phyloP scores from a whole-genome alignment of 1,140 invertebrate genomes.

The Cecropterus lyciades region DNA sequence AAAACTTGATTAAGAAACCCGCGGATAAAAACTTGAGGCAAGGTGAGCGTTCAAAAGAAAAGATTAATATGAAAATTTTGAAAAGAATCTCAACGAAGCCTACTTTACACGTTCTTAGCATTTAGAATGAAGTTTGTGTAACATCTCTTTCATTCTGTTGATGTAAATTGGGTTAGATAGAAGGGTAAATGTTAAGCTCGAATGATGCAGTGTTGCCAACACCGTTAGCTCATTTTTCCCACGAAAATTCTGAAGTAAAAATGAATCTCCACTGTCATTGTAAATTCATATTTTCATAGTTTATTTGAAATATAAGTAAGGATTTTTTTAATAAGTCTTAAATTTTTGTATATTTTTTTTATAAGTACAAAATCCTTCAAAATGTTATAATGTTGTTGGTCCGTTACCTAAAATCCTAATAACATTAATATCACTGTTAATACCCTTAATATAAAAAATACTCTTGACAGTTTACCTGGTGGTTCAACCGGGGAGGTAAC shows the following conservation, averaged over 20 bases:
- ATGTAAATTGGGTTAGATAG: not conserved
- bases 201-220: not conserved
- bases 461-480: too few species aligned
- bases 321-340: too few species aligned
- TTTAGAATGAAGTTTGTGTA: not conserved
- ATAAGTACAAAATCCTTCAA: too few species aligned
- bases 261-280: too few species aligned
- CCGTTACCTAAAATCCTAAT: too few species aligned
- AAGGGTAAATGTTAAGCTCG: not conserved
- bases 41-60: not conserved
- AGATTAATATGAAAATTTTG: not conserved
- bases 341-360: too few species aligned
- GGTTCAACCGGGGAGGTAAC: too few species aligned
- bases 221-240: not conserved
- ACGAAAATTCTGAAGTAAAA: not conserved
- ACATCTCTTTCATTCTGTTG: not conserved
- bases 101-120: not conserved
- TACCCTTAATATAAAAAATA: too few species aligned
- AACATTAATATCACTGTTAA: too few species aligned
- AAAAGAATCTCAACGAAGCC: not conserved
- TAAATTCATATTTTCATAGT: too few species aligned
- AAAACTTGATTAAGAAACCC: not conserved
- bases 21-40: not conserved
- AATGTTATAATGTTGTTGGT: too few species aligned
- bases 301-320: too few species aligned